A percentile compares a stretch with the other conserved stretches of the same genome.
Conservation (phyloP, 2,797 vertebrate genomes). For the Ctenopoma multispine region DNA sequence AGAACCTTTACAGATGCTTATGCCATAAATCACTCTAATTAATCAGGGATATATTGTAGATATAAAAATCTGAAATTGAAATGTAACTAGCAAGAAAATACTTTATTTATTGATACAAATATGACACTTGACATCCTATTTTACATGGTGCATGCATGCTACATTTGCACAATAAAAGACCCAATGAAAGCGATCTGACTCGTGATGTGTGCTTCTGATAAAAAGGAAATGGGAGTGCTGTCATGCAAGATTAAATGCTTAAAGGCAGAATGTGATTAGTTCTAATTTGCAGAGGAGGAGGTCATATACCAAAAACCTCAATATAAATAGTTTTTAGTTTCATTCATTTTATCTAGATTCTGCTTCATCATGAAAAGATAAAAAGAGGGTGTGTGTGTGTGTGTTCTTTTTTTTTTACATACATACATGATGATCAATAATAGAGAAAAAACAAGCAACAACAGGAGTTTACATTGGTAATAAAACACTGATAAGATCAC, state of each 20-base stretch:
- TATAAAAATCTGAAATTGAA: slow-evolving; percentile 12
- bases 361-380: background rate
- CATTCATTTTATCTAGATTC: no score
- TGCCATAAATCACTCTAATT: slow-evolving; percentile 33
- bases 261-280: background rate
- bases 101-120: slow-evolving; percentile 22
- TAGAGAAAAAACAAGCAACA: background rate
- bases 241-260: slow-evolving; percentile 28
- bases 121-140: slow-evolving; percentile 6
- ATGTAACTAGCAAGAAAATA: slow-evolving; percentile 11
- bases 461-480: background rate
- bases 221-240: slow-evolving; percentile 43
- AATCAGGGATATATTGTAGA: slow-evolving; percentile 54
- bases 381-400: no score
- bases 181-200: slow-evolving; percentile 14
- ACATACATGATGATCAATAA: background rate
- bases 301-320: background rate
- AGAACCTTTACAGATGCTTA: slow-evolving; percentile 31
- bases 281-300: background rate
- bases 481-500: background rate
- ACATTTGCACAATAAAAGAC: slow-evolving; percentile 59
- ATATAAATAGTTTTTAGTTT: background rate
- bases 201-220: slow-evolving; percentile 27
- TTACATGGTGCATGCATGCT: slow-evolving; percentile 25
- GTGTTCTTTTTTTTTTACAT: background rate